Conservation (phyloP, 37 sponge, comb jelly and placozoan genomes). For the Geodia barretti region DNA sequence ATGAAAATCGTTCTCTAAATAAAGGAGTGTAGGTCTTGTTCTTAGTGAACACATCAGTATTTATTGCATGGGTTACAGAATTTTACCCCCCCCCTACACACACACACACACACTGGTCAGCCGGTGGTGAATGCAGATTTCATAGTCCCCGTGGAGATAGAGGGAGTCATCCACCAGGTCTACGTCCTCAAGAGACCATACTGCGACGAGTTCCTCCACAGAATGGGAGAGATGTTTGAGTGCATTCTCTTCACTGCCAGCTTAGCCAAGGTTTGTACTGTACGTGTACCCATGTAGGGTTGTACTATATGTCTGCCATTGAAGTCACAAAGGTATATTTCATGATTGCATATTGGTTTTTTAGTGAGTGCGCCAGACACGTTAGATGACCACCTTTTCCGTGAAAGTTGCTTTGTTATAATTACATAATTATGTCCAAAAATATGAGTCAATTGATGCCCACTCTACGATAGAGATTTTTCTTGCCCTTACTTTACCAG, state of each 20-base stretch:
- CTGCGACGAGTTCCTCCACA: conserved; percentile 93
- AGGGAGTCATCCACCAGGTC: conserved; percentile 91
- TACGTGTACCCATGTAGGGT: not conserved
- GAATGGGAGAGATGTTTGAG: conserved; percentile 98
- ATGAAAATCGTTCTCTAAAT: too few species aligned
- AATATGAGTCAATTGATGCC: too few species aligned
- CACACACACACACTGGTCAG: too few species aligned
- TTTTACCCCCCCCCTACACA: too few species aligned
- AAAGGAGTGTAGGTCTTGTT: too few species aligned
- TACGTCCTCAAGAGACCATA: conserved; percentile 98
- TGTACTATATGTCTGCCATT: not conserved
- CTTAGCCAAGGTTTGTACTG: conserved; percentile 82
- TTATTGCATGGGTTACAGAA: too few species aligned
- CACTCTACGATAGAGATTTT: too few species aligned
- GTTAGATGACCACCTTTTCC: too few species aligned
- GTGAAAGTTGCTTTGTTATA: too few species aligned
- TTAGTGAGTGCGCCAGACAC: not conserved
- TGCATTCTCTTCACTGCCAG: conserved; percentile 98
- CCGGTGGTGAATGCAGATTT: conserved; percentile 98
- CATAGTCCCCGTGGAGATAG: conserved; percentile 95
- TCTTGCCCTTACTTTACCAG: too few species aligned
- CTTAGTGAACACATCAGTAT: too few species aligned
- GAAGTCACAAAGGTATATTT: not conserved
- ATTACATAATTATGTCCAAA: too few species aligned
- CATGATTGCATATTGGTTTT: not conserved